Conservation (phyloP, 2,797 vertebrate species). For the Hipposideros larvatus region DNA sequence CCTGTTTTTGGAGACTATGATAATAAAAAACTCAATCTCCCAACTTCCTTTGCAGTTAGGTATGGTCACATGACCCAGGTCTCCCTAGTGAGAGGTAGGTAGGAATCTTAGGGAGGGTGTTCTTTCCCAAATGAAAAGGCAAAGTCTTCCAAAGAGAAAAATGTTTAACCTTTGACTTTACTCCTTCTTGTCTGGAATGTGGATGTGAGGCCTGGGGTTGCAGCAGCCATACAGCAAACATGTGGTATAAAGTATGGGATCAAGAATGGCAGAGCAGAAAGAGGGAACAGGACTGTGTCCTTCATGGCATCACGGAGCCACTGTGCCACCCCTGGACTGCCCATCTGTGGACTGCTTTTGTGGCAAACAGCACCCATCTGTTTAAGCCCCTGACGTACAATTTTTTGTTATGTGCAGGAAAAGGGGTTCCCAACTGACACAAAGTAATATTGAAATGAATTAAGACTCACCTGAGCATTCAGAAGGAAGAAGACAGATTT, state of each 20-base stretch:
- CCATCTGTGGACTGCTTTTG: background rate
- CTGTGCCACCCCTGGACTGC: background rate
- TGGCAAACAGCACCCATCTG: background rate
- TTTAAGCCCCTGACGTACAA: background rate
- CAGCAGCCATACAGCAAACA: background rate
- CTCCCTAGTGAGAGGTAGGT: background rate
- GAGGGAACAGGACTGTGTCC: background rate
- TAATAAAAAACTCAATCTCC: background rate
- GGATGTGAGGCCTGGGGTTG: background rate
- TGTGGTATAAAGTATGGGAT: background rate
- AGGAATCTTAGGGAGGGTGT: background rate
- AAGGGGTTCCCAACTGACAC: background rate
- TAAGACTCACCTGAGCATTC: background rate
- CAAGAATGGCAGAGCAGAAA: background rate
- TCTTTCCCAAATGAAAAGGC: constrained; percentile 13
- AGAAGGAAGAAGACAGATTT: background rate
- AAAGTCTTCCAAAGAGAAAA: background rate
- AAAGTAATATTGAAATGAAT: background rate
- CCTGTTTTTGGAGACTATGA: background rate
- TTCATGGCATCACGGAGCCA: background rate
- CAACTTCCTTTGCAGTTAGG: background rate
- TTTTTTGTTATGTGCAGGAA: background rate
- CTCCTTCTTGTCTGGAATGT: background rate
- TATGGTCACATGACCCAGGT: background rate
- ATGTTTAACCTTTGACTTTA: background rate